Evolutionary conservation across 2,888 invertebrate genomes (phyloP).

Genomic region (Rotaria socialis): DNA sequence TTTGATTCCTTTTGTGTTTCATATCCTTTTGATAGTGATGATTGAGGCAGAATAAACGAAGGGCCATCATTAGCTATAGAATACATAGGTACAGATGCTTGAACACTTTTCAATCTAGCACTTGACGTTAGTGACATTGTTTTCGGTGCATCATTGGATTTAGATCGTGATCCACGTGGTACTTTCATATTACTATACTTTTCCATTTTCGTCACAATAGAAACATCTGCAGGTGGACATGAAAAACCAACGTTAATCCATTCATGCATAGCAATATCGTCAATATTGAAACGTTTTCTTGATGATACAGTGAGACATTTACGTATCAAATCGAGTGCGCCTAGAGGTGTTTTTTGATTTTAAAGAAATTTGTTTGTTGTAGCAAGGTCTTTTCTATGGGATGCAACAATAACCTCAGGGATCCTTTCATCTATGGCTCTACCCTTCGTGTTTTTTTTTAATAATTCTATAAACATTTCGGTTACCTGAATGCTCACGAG

Average conservation of each 20-base stretch:
- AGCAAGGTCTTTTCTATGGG: not conserved
- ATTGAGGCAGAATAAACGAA: not conserved
- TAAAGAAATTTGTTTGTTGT: not conserved
- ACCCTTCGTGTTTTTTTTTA: not conserved
- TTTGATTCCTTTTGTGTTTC: not conserved
- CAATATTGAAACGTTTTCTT: slow-evolving; percentile 79
- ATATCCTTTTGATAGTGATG: not conserved
- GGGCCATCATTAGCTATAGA: not conserved
- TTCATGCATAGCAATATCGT: slow-evolving; percentile 88
- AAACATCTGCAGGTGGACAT: not conserved
- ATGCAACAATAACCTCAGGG: not conserved
- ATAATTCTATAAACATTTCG: not conserved
- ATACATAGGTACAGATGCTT: not conserved
- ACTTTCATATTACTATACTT: not conserved
- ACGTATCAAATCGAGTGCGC: slow-evolving; percentile 82
- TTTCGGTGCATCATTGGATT: not conserved
- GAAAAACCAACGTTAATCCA: slow-evolving; percentile 74
- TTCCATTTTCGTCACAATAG: too few relatives aligned
- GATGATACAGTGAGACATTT: slow-evolving; percentile 91
- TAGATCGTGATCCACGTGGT: not conserved
- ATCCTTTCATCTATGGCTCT: too few relatives aligned
- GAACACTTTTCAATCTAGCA: not conserved
- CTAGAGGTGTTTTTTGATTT: not conserved
- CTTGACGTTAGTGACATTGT: not conserved
- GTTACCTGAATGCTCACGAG: slow-evolving; percentile 77